A percentile compares a stretch with the other conserved stretches of the same genome.
phyloP scores from a whole-genome alignment of 1,140 invertebrate species.

The Lineus longissimus region DNA sequence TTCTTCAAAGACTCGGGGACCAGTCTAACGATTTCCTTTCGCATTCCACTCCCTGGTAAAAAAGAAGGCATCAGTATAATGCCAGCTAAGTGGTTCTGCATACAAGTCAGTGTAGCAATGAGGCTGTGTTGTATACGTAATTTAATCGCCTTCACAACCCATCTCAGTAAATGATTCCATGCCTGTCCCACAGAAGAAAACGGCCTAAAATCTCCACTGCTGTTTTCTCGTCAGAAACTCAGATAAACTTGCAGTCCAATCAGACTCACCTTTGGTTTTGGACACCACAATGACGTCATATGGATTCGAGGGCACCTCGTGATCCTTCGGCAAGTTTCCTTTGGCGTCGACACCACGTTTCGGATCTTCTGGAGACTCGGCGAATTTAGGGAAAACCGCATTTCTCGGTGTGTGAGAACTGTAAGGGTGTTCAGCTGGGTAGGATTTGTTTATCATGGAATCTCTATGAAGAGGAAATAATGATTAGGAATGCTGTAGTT shows the following conservation, averaged over 20 bases:
- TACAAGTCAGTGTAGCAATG: too few relatives aligned
- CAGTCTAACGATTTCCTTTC: conserved; percentile 32
- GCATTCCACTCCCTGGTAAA: conserved; percentile 29
- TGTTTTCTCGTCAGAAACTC: too few relatives aligned
- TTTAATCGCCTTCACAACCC: too few relatives aligned
- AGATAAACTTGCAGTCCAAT: neutral
- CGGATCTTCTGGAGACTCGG: conserved; percentile 37
- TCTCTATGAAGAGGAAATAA: conserved; percentile 20
- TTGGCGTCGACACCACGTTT: conserved; percentile 34
- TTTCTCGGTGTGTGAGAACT: conserved; percentile 33
- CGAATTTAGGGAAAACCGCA: conserved; percentile 40
- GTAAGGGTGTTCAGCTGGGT: conserved; percentile 45
- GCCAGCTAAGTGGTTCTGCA: too few relatives aligned
- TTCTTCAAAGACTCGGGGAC: conserved; percentile 30
- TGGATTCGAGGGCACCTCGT: conserved; percentile 37
- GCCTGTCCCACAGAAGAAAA: too few relatives aligned
- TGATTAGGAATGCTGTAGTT: neutral
- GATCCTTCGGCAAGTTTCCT: conserved; percentile 27
- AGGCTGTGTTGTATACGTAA: too few relatives aligned
- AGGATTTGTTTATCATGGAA: conserved; percentile 33
- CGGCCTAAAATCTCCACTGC: too few relatives aligned
- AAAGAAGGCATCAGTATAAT: too few relatives aligned
- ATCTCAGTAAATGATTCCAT: too few relatives aligned
- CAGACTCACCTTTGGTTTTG: conserved; percentile 38
- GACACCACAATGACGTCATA: conserved; percentile 30